These are phyloP conservation scores for Aplocera efformata DNA, from an alignment of 2,888 invertebrate genomes.

Conservation along the genomic window DNA sequence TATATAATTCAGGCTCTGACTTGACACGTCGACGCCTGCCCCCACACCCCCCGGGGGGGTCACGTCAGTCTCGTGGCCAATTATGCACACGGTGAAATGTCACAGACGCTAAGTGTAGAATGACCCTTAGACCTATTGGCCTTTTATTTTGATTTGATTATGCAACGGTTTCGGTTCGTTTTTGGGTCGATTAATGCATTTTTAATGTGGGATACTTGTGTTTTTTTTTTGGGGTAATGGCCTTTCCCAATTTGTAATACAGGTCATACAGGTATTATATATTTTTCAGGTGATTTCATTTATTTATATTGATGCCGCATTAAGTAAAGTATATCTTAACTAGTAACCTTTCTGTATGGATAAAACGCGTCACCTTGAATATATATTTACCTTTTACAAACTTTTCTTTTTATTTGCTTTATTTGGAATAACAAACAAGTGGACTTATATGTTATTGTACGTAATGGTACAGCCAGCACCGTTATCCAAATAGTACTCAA, in stretches of 20 bases:
- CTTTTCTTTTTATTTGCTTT: no score
- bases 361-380: no score
- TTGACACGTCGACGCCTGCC: conserved; percentile 76
- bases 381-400: no score
- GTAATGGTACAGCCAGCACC: no score
- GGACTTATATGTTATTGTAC: no score
- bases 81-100: conserved; percentile 75
- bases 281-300: no score
- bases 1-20: conserved; percentile 72
- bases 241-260: neutral
- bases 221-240: conserved; percentile 7
- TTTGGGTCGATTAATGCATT: conserved; percentile 25
- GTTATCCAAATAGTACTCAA: no score
- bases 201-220: conserved; percentile 16
- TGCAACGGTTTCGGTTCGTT: conserved; percentile 30
- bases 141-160: conserved; percentile 59
- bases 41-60: conserved; percentile 41
- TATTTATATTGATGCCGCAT: no score
- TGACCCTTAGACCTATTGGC: conserved; percentile 79
- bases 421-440: no score
- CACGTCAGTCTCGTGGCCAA: conserved; percentile 71
- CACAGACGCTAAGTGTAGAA: conserved; percentile 62
- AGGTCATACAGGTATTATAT: no score
- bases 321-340: no score
- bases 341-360: no score